Percentiles rank a stretch among this genome's conserved stretches.
These are phyloP conservation scores for Stenopsyche tienmushanensis DNA, from an alignment of 1,140 invertebrate species.

Conservation along the genomic window DNA sequence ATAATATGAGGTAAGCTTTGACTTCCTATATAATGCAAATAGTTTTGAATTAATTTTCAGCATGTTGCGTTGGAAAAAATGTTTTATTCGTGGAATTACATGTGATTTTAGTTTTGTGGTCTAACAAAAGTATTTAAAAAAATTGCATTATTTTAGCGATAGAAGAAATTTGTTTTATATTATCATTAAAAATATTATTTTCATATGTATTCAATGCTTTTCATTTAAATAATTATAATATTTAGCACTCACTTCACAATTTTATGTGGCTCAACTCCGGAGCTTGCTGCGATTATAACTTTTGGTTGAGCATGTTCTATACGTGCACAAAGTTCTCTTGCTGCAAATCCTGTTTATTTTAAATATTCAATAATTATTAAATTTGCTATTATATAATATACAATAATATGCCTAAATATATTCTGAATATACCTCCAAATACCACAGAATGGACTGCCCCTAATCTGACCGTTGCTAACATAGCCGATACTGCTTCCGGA, in stretches of 20 bases:
- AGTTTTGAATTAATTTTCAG: too few relatives aligned
- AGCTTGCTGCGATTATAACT: conserved; percentile 86
- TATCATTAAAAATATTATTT: neutral
- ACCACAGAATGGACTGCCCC: conserved; percentile 87
- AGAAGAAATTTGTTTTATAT: neutral
- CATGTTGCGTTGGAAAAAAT: too few relatives aligned
- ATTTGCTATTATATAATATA: neutral
- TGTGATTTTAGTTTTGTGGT: too few relatives aligned
- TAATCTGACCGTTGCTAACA: conserved; percentile 78
- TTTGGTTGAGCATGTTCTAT: conserved; percentile 88
- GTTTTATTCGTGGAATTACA: too few relatives aligned
- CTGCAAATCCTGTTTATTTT: conserved; percentile 73
- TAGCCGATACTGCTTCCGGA: conserved; percentile 82
- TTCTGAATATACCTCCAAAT: conserved; percentile 69
- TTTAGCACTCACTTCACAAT: conserved; percentile 65
- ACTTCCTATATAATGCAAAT: too few relatives aligned
- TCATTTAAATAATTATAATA: neutral
- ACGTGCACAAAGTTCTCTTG: conserved; percentile 78
- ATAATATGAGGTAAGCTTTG: too few relatives aligned
- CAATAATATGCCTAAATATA: neutral
- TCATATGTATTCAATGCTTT: neutral
- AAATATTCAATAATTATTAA: neutral
- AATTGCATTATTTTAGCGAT: neutral
- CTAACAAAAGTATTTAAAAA: too few relatives aligned
- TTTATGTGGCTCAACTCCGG: conserved; percentile 84